These are phyloP conservation scores for Rotaria sp. DNA, from an alignment of 2,888 invertebrate genomes.

Conservation along the genomic window DNA sequence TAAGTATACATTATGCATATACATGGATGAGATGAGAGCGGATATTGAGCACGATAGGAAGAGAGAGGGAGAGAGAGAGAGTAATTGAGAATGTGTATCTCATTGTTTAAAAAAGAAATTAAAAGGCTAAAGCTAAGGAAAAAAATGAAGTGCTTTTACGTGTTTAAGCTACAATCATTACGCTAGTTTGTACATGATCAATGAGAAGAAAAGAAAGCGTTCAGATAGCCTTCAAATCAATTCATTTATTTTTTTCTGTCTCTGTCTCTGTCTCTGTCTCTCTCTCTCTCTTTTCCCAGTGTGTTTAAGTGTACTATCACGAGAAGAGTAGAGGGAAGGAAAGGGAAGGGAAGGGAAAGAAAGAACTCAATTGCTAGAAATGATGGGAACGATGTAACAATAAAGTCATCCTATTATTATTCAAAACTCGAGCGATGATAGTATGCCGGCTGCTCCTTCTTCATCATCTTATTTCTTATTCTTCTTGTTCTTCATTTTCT, in stretches of 20 bases:
- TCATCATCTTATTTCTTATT: slow-evolving; percentile 8
- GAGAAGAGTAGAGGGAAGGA: not conserved
- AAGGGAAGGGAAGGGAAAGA: not conserved
- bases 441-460: not conserved
- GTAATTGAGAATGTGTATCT: not conserved
- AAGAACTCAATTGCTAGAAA: not conserved
- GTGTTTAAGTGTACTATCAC: not conserved
- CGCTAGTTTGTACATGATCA: not conserved
- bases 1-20: not conserved
- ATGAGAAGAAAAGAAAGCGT: not conserved
- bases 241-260: not conserved
- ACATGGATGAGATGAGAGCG: not conserved
- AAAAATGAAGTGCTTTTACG: not conserved
- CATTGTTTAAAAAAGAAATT: not conserved
- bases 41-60: not conserved
- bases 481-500: not conserved
- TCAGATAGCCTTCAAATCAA: not conserved
- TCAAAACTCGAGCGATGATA: not conserved
- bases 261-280: too few species aligned
- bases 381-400: not conserved
- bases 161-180: not conserved
- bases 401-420: not conserved
- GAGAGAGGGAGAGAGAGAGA: not conserved
- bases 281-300: too few species aligned
- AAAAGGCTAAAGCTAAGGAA: not conserved